phyloP scores from a whole-genome alignment of 2,888 invertebrate species.

The Byasa hedistus region DNA sequence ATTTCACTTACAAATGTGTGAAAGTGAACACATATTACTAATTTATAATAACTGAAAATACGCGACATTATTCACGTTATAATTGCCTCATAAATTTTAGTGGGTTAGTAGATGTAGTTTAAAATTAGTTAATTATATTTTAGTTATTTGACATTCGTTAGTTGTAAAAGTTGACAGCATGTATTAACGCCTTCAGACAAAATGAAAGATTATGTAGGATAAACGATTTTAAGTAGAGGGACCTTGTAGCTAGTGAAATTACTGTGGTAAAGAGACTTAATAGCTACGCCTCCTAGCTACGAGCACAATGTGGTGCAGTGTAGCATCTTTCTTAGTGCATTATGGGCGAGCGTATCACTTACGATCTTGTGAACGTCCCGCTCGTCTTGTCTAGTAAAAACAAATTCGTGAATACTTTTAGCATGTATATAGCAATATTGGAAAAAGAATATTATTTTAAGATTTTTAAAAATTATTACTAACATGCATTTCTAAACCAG shows the following conservation, averaged over 20 bases:
- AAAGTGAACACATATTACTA: not conserved
- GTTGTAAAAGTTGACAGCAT: not conserved
- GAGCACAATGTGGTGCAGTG: too few species aligned
- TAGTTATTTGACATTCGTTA: not conserved
- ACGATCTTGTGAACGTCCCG: too few species aligned
- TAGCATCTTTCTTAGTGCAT: too few species aligned
- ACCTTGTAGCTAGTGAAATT: too few species aligned
- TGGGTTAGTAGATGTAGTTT: constrained; percentile 15
- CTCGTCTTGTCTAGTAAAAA: too few species aligned
- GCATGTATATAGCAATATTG: not conserved
- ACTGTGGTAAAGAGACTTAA: too few species aligned
- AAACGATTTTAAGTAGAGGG: not conserved
- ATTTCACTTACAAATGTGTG: not conserved
- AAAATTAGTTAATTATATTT: constrained; percentile 2
- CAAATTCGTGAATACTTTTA: not conserved
- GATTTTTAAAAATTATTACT: not conserved
- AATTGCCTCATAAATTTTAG: constrained; percentile 8
- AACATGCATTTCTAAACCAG: not conserved
- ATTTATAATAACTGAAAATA: not conserved
- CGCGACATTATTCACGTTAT: constrained; percentile 6
- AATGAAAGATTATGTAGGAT: not conserved
- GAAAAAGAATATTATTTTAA: not conserved
- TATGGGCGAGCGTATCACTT: too few species aligned
- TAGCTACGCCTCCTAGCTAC: too few species aligned
- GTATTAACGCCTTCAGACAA: not conserved